Conservation (phyloP, 92 coral and sea anemone genomes). For the Parazoanthus swiftii region DNA sequence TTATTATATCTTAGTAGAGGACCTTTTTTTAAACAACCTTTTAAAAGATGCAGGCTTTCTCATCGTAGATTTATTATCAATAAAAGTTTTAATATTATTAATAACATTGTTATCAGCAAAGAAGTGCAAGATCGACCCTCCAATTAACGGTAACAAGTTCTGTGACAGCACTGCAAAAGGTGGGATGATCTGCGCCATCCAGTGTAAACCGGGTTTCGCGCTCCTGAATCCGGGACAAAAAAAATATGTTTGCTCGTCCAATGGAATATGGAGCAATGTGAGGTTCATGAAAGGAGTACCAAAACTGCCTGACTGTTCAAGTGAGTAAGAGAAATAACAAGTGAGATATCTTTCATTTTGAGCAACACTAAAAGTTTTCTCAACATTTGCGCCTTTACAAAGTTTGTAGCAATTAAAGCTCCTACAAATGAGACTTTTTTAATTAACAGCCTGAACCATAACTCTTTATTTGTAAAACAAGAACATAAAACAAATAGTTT, state of each 20-base stretch:
- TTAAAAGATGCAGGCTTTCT: too few species aligned
- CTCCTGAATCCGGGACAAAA: background rate
- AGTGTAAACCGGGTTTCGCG: constrained; percentile 16
- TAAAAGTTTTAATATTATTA: too few species aligned
- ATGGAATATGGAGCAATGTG: constrained; percentile 16
- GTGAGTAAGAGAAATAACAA: background rate
- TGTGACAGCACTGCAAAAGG: constrained; percentile 27
- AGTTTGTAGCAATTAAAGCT: background rate
- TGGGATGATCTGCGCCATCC: constrained; percentile 29
- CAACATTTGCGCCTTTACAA: background rate
- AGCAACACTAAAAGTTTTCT: background rate
- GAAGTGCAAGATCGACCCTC: constrained; percentile 17
- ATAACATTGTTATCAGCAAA: too few species aligned
- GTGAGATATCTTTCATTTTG: background rate
- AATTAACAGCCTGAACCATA: too few species aligned
- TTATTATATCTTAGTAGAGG: too few species aligned
- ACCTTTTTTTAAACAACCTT: too few species aligned
- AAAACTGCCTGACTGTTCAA: constrained; percentile 37
- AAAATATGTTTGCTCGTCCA: constrained; percentile 23
- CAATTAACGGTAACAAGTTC: constrained; percentile 8
- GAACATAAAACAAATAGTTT: too few species aligned
- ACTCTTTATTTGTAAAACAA: too few species aligned
- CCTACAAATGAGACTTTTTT: too few species aligned
- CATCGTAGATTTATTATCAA: too few species aligned
- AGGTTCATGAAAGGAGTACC: constrained; percentile 32